Conservation (phyloP, 2,797 vertebrate species). For the Cirrhinus molitorella region DNA sequence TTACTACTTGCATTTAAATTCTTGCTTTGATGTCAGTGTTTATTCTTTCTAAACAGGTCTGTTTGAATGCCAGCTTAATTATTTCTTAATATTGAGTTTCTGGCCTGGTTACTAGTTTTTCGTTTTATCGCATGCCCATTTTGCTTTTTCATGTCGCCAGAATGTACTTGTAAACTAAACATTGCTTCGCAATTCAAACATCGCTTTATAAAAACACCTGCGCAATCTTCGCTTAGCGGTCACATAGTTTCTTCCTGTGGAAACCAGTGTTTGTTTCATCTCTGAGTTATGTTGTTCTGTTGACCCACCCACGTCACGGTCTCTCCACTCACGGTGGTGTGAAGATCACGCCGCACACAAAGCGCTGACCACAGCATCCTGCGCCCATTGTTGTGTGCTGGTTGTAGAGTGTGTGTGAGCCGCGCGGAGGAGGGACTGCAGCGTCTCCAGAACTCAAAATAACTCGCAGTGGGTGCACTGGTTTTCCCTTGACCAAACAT, state of each 20-base stretch:
- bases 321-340: constrained; percentile 42
- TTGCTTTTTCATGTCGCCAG: not conserved
- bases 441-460: constrained; percentile 45
- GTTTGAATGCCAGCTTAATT: not conserved
- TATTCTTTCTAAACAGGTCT: not conserved
- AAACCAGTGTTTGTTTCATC: not conserved
- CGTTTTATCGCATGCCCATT: not conserved
- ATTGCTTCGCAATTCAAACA: not conserved
- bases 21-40: constrained; percentile 34
- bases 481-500: constrained; percentile 45
- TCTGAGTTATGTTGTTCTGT: not conserved
- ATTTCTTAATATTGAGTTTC: not conserved
- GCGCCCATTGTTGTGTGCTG: constrained; percentile 23
- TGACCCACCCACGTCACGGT: constrained; percentile 53
- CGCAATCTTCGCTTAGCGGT: not conserved
- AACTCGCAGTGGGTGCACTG: constrained; percentile 30
- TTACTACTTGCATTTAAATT: constrained; percentile 25
- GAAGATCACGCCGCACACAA: constrained; percentile 28
- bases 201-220: not conserved
- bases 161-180: not conserved
- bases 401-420: constrained; percentile 3
- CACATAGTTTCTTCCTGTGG: not conserved
- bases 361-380: constrained; percentile 44
- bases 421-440: constrained; percentile 32
- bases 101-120: not conserved